Percentiles rank a stretch among this genome's conserved stretches.
Conservation (phyloP, 2,888 invertebrate species). For the Rhagonycha lutea region DNA sequence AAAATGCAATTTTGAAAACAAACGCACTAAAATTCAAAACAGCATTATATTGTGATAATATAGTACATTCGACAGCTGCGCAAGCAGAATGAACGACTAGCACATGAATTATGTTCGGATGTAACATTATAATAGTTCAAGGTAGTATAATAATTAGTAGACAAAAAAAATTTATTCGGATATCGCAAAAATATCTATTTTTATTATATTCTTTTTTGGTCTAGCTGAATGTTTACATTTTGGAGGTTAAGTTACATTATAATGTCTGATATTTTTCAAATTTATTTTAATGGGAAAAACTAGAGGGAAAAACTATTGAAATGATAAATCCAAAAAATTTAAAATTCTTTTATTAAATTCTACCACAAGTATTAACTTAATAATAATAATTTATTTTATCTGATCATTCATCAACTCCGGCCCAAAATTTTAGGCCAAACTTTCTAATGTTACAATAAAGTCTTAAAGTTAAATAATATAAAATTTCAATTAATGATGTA, state of each 20-base stretch:
- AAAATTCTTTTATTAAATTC: too few species aligned
- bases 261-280: not conserved
- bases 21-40: too few species aligned
- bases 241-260: not conserved
- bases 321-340: too few species aligned
- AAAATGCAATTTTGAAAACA: too few species aligned
- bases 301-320: not conserved
- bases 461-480: conserved; percentile 63
- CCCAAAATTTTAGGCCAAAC: conserved; percentile 53
- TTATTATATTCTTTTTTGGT: not conserved
- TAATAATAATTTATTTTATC: not conserved
- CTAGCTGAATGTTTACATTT: not conserved
- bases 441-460: conserved; percentile 58
- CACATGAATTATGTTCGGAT: not conserved
- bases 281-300: not conserved
- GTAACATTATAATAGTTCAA: not conserved
- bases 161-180: not conserved
- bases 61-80: not conserved
- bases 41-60: too few species aligned
- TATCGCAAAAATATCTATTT: not conserved
- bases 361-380: not conserved
- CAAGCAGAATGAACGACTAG: not conserved
- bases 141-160: not conserved
- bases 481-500: conserved; percentile 63
- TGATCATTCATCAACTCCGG: conserved; percentile 20